These are phyloP conservation scores for Thryonomys swinderianus DNA, from an alignment of 2,113 vertebrate genomes.

Conservation along the genomic window DNA sequence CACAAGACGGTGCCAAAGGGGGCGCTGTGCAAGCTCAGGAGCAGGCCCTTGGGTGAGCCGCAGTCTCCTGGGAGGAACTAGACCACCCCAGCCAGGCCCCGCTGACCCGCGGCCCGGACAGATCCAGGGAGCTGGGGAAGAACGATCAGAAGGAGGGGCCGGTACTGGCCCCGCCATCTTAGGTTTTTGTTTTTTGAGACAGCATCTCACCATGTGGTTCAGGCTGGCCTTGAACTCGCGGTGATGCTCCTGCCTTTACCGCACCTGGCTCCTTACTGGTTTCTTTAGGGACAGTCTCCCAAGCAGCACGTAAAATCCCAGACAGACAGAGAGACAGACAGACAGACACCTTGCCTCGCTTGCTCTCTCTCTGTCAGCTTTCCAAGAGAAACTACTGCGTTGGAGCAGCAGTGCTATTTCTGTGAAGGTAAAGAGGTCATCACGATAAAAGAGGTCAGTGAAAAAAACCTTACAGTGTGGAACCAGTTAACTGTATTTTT, in stretches of 20 bases:
- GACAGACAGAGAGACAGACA: background rate
- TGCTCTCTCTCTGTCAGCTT: background rate
- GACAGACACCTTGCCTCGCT: background rate
- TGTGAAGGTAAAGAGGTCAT: conserved; percentile 10
- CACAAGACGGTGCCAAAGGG: background rate
- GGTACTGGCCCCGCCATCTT: too few relatives aligned
- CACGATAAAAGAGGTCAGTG: too few relatives aligned
- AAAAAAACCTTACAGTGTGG: background rate
- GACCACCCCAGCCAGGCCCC: background rate
- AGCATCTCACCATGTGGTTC: background rate
- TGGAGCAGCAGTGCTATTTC: background rate
- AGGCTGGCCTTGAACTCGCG: background rate
- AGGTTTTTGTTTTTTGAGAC: background rate
- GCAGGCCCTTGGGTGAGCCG: background rate
- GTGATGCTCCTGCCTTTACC: background rate
- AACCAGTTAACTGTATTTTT: conserved; percentile 39
- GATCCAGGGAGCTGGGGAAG: background rate
- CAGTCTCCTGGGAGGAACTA: background rate
- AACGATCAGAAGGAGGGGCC: too few relatives aligned
- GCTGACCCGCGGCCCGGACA: too few relatives aligned
- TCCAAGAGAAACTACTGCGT: conserved; percentile 29
- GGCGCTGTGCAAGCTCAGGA: background rate
- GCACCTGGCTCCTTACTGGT: background rate
- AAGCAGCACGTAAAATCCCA: background rate
- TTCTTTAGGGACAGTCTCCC: conserved; percentile 37